Percentiles rank a stretch among this genome's conserved stretches.
Conservation (phyloP, 2,888 invertebrate genomes). For the Dasysyrphus albostriatus region DNA sequence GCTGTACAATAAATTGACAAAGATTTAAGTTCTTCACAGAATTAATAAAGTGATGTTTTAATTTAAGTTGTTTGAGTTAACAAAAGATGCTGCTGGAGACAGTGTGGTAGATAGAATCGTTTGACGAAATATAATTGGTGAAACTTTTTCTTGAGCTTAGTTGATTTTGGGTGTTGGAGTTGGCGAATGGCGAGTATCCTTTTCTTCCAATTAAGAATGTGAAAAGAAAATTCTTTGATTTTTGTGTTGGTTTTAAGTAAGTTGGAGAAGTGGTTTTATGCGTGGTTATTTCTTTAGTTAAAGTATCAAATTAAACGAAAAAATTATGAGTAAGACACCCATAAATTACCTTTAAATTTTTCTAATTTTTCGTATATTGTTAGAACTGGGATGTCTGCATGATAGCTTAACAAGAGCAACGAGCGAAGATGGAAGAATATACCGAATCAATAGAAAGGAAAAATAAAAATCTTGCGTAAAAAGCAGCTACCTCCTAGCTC, state of each 20-base stretch:
- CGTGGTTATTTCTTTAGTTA: background rate
- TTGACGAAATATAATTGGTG: slow-evolving; percentile 42
- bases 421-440: too few species aligned
- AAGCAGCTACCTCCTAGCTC: too few species aligned
- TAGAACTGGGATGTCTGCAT: too few species aligned
- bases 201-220: slow-evolving; percentile 10
- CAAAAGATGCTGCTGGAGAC: background rate
- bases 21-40: slow-evolving; percentile 32
- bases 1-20: slow-evolving; percentile 23
- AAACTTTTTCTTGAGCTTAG: slow-evolving; percentile 10
- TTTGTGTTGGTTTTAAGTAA: background rate
- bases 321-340: too few species aligned
- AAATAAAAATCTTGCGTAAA: too few species aligned
- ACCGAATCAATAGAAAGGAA: too few species aligned
- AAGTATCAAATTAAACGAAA: too few species aligned
- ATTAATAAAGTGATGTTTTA: slow-evolving; percentile 44
- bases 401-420: too few species aligned
- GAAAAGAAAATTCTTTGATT: background rate
- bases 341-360: too few species aligned
- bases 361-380: too few species aligned
- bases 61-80: slow-evolving; percentile 44
- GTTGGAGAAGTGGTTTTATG: background rate
- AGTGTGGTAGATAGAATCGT: slow-evolving; percentile 3
- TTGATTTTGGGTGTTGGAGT: background rate
- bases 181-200: background rate